These are phyloP conservation scores for Natator depressus DNA, from an alignment of 2,113 vertebrate genomes.

Conservation along the genomic window DNA sequence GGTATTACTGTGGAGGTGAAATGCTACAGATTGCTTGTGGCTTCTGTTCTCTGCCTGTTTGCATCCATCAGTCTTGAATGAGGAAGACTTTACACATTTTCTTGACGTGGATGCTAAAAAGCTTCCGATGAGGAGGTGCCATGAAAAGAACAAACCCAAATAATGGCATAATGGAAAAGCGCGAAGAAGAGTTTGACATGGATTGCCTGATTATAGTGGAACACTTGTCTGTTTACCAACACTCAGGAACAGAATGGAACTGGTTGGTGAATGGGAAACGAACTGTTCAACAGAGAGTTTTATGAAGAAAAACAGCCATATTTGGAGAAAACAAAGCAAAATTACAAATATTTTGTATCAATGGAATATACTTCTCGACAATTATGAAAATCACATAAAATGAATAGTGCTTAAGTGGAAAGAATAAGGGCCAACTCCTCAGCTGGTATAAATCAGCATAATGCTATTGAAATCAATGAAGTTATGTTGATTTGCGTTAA, in stretches of 20 bases:
- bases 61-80: constrained; percentile 36
- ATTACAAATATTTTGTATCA: background rate
- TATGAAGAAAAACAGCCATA: background rate
- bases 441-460: background rate
- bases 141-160: constrained; percentile 29
- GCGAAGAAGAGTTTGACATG: constrained; percentile 14
- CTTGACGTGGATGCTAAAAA: constrained; percentile 56
- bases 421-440: background rate
- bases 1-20: constrained; percentile 47
- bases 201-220: background rate
- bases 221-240: background rate
- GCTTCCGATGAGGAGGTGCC: constrained; percentile 39
- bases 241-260: background rate
- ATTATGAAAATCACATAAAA: background rate
- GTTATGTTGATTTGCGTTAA: background rate
- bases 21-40: constrained; percentile 19
- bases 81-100: constrained; percentile 41
- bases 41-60: constrained; percentile 52
- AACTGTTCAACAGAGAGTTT: background rate
- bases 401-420: background rate
- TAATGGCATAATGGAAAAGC: constrained; percentile 6
- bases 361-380: background rate
- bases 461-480: background rate
- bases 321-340: background rate
- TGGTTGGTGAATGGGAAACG: background rate